Evolutionary conservation across 1,140 invertebrate species (phyloP).

Genomic region (Drosophila littoralis): DNA sequence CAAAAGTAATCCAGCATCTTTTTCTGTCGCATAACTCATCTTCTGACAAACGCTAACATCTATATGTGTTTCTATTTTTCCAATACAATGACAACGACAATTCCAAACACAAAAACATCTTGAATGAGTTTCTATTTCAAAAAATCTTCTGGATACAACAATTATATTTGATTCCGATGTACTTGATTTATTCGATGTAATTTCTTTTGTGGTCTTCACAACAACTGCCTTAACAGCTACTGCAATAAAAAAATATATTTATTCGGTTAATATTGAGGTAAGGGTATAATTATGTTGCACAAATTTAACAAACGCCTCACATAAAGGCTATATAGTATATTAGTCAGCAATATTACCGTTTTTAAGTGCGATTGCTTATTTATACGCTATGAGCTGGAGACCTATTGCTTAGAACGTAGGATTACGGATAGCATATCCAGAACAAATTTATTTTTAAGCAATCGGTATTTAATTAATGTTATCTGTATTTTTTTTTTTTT

Average conservation of each 20-base stretch:
- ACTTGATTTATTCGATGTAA: neutral
- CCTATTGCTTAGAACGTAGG: no score
- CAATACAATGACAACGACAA: conserved; percentile 67
- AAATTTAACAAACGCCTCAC: no score
- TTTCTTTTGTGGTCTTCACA: neutral
- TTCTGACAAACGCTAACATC: conserved; percentile 55
- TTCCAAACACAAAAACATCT: conserved; percentile 72
- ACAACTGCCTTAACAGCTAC: conserved; percentile 26
- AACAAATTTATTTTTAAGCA: no score
- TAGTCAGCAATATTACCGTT: no score
- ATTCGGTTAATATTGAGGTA: no score
- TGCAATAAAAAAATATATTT: conserved; percentile 8
- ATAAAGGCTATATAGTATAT: no score
- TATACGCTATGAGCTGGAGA: no score
- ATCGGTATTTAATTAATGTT: no score
- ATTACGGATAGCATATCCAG: no score
- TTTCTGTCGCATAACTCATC: conserved; percentile 34
- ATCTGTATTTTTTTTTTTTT: no score
- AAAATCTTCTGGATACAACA: conserved; percentile 43
- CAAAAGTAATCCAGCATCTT: conserved; percentile 46
- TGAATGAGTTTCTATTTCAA: conserved; percentile 49
- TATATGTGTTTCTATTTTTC: conserved; percentile 51
- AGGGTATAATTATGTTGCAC: no score
- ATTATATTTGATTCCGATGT: neutral
- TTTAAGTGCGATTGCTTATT: no score